These are phyloP conservation scores for Pluvianellus socialis DNA, from an alignment of 2,113 vertebrate genomes.

Conservation along the genomic window DNA sequence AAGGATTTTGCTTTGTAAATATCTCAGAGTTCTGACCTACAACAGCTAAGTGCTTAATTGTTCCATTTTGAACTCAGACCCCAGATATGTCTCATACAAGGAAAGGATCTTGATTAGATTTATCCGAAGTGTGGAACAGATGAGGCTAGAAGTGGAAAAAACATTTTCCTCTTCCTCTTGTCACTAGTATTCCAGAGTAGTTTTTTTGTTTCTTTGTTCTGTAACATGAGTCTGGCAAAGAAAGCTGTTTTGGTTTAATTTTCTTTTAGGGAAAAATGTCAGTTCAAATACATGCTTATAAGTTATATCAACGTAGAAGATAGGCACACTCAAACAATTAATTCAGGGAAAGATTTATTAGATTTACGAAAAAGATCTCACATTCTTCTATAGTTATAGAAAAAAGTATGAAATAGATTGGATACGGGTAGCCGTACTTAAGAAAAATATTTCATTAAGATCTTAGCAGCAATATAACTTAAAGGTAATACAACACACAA, in stretches of 20 bases:
- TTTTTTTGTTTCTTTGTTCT: background rate
- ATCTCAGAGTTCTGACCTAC: background rate
- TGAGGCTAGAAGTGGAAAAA: background rate
- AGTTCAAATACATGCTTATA: background rate
- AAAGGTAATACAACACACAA: background rate
- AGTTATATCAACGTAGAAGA: background rate
- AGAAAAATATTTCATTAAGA: background rate
- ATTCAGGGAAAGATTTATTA: background rate
- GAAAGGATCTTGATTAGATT: background rate
- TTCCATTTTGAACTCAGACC: background rate
- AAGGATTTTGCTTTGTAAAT: background rate
- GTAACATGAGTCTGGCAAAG: background rate
- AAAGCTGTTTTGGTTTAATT: background rate
- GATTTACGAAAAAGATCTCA: background rate
- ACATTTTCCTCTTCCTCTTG: background rate
- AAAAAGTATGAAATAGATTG: background rate
- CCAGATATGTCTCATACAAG: background rate
- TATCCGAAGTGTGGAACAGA: background rate
- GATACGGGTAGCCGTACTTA: background rate
- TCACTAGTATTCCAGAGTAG: background rate
- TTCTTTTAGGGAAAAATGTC: background rate
- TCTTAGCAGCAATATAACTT: background rate
- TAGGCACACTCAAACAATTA: background rate
- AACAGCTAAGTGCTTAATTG: background rate
- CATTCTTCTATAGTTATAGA: background rate